Conservation (phyloP, 2,888 invertebrate genomes). For the Escarpia spicata region DNA sequence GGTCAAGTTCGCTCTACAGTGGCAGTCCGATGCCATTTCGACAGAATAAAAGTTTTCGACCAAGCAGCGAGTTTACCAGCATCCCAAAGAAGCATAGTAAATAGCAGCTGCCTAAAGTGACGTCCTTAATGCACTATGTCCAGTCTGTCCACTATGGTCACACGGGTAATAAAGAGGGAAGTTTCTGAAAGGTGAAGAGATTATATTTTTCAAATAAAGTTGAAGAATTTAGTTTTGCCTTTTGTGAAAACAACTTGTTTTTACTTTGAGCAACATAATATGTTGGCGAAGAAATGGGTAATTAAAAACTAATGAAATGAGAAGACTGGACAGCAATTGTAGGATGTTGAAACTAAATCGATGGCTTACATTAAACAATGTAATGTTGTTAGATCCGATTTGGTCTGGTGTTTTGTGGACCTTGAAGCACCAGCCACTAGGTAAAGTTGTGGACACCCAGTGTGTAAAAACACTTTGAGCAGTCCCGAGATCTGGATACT, state of each 20-base stretch:
- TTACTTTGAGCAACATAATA: not conserved
- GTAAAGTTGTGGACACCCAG: not conserved
- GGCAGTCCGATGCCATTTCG: conserved; percentile 19
- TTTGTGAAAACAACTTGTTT: not conserved
- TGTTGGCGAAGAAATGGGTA: not conserved
- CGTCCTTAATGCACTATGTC: not conserved
- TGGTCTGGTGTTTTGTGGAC: not conserved
- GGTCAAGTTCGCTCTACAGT: conserved; percentile 21
- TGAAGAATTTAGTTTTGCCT: not conserved
- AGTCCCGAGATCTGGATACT: no score
- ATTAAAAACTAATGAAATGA: not conserved
- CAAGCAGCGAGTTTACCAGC: conserved; percentile 21
- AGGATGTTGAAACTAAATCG: no score
- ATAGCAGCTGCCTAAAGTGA: not conserved
- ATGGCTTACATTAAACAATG: no score
- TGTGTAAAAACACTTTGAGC: no score
- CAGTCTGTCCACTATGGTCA: not conserved
- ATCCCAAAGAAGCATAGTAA: not conserved
- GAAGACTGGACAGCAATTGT: not conserved
- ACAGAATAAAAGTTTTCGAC: conserved; percentile 13
- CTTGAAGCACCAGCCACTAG: not conserved
- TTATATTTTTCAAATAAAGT: not conserved
- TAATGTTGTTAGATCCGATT: no score
- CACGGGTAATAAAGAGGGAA: not conserved
- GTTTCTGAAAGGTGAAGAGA: not conserved